phyloP scores from a whole-genome alignment of 2,113 vertebrate species.

The Ictalurus punctatus region DNA sequence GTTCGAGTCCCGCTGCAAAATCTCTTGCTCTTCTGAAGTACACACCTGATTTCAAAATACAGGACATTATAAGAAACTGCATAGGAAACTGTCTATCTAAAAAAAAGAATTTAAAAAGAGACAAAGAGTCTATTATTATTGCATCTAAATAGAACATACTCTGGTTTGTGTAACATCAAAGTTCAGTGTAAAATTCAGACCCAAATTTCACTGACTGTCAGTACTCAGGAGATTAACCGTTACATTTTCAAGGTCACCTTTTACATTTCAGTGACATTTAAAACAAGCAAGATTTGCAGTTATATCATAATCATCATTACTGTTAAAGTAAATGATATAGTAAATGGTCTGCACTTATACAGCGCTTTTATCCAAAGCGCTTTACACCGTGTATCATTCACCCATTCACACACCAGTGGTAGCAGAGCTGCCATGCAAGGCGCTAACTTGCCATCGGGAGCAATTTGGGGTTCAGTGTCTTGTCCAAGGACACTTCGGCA shows the following conservation, averaged over 20 bases:
- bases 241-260: not conserved
- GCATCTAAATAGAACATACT: not conserved
- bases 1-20: constrained; percentile 93
- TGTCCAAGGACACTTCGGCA: no score
- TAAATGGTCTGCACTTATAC: no score
- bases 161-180: not conserved
- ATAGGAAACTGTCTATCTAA: no score
- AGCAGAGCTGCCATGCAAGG: no score
- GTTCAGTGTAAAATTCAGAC: not conserved
- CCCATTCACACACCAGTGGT: no score
- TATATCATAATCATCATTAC: not conserved
- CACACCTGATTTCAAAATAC: constrained; percentile 78
- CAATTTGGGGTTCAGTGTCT: no score
- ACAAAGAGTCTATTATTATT: not conserved
- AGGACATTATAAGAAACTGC: not conserved
- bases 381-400: no score
- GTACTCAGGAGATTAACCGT: not conserved
- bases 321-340: not conserved
- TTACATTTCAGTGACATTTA: not conserved
- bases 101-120: not conserved
- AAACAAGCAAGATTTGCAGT: not conserved
- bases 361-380: no score
- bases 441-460: no score
- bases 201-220: not conserved
- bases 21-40: constrained; percentile 91